phyloP scores from a whole-genome alignment of 1,140 invertebrate species.

The Goniozus legneri region DNA sequence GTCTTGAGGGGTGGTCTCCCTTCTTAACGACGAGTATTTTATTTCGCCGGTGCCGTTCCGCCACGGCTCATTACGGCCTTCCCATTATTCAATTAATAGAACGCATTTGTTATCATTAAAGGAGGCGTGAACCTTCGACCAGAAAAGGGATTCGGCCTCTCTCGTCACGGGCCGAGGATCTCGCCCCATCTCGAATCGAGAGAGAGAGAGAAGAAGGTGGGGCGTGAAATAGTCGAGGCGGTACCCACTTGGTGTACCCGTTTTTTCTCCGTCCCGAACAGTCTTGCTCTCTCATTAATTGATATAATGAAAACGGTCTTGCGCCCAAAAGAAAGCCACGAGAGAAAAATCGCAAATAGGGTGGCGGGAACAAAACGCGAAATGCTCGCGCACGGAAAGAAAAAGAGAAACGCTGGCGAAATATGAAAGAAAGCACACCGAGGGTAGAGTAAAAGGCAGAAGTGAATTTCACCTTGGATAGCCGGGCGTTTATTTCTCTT shows the following conservation, averaged over 20 bases:
- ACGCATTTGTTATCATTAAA: slow-evolving; percentile 38
- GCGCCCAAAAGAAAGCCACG: slow-evolving; percentile 4
- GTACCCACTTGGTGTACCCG: too few relatives aligned
- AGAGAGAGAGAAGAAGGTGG: too few relatives aligned
- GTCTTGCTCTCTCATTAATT: slow-evolving; percentile 35
- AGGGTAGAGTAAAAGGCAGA: slow-evolving; percentile 1
- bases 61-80: slow-evolving; percentile 38
- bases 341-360: slow-evolving; percentile 7
- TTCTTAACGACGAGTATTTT: too few relatives aligned
- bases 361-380: too few relatives aligned
- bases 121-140: too few relatives aligned
- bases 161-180: too few relatives aligned
- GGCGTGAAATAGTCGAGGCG: slow-evolving; percentile 34
- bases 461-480: slow-evolving; percentile 10
- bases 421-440: slow-evolving; percentile 10
- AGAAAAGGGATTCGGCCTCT: too few relatives aligned
- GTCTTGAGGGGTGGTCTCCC: slow-evolving; percentile 7
- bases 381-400: too few relatives aligned
- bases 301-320: slow-evolving; percentile 20
- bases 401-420: too few relatives aligned
- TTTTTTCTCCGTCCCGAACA: too few relatives aligned
- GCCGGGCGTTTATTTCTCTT: slow-evolving; percentile 5
- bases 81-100: slow-evolving; percentile 47
- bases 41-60: too few relatives aligned
- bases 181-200: too few relatives aligned